Evolutionary conservation across 2,113 vertebrate species (phyloP), one percentile per base, ranked within the genome.

Genomic region (Hyla sarda): DNA sequence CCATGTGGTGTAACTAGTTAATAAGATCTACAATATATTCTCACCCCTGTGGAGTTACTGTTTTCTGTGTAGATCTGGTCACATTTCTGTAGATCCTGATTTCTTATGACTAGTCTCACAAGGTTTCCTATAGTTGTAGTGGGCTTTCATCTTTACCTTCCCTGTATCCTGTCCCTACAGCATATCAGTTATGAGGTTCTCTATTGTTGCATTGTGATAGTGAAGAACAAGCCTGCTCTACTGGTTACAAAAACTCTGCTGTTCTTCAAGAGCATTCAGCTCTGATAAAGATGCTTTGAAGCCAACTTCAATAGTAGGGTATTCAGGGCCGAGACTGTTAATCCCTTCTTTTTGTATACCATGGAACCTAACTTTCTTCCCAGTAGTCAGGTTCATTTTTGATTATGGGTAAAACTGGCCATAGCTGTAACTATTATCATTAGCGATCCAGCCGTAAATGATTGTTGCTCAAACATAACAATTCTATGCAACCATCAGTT

Each of bases 261-360:
- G 62, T 67, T 67, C 62, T 67, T 67, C 28, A 67, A 32, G 62
- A 32, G 62, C 62, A 32, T 67, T 67, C 62, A 67, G 62, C 62
- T 30, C 62, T 67, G 62, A 67, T 32, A 67, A 67, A 67, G 62
- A 32, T 67, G 62, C 62, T 67, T 67, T 67, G 62, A 67, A 67
- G 25, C 62, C 60, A 0, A 17, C 62, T 67, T 67, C 62, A 67
- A 67, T 67, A 32, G 30, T 67, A 2, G 62, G 28, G 62, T 67
- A 67, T 67, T 67, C 62, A 67, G 62, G 14, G 12, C 62, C 17
- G 28, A 30, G 62, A 17, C 62, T 67, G 25, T 28, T 67, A 67
- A 67, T 67, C 62, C 62, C 62, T 67, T 67, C 62, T 17, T 32
- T n/a, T 67, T 67, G 62, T 67, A 1, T 32, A 32, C 28, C 16